Base-by-base conservation (phyloP, 2,113 vertebrate species). In the Psittacula cyanocephala region DNA sequence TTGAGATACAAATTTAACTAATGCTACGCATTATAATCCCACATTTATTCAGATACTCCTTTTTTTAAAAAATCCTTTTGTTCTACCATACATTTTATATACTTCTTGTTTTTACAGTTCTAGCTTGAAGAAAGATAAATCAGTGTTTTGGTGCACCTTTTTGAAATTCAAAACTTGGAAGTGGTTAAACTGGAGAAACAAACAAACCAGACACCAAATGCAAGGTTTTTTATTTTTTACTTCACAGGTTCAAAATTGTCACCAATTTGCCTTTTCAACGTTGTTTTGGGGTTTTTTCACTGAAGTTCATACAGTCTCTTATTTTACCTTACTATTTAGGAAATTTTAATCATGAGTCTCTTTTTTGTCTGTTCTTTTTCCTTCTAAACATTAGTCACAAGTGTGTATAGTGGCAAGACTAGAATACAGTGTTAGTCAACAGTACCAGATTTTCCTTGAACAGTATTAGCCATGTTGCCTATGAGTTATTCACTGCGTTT, bases 1-100 rank as follows among this genome's bases (percentile, higher is more conserved):
- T 98, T 83, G 97, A 98, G 97, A 97, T 98, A 97, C 98, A 98
- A 97, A 93, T 98, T 98, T 98, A 97, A 97, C 97, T 98, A 98
- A 98, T 98, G 98, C 98, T 98, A 98, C 98, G 97, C 98, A 98
- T 98, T 98, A 97, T 98, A 98, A 98, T 98, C 98, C 97, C 97
- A 97, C 98, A 98, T 98, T 97, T 97, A 98, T 98, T 98, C 98
- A 98, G 97, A 98, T 98, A 98, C 94, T 98, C 95, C 95, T 91
- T 96, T 95, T 91, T 31, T 96, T 93, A 37, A 37, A 37, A 96
- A 92, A 93, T 95, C 91, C 94, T 97, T 97, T 93, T 91, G 74
- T 98, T 97, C 94, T 98, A 97, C 97, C 97, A 53, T 96, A 68
- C 94, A 47, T 97, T 98, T 98, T 98, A 97, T 98, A 97, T 96